These are phyloP conservation scores for Erebia aethiops DNA, from an alignment of 2,888 invertebrate genomes.

Conservation along the genomic window DNA sequence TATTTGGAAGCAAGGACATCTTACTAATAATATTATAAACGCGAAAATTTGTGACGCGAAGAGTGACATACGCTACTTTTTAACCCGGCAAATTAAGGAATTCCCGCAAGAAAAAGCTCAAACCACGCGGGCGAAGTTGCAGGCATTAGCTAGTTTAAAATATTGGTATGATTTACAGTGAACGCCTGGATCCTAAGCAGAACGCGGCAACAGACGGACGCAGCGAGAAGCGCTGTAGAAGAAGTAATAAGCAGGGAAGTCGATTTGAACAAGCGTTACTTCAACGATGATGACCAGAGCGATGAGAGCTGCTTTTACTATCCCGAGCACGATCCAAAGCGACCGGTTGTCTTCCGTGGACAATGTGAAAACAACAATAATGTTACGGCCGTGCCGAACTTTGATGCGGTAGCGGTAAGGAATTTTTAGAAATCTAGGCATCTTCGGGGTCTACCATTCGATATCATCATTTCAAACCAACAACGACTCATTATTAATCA, in stretches of 20 bases:
- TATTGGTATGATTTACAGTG: conserved; percentile 51
- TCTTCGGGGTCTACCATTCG: too few relatives aligned
- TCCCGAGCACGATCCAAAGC: conserved; percentile 53
- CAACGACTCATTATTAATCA: not conserved
- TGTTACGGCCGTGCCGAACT: conserved; percentile 37
- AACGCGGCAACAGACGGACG: conserved; percentile 47
- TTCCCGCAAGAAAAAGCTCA: too few relatives aligned
- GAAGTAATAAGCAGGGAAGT: conserved; percentile 50
- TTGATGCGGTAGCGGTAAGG: conserved; percentile 54
- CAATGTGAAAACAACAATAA: conserved; percentile 40
- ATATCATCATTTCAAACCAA: not conserved
- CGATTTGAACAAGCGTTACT: conserved; percentile 57
- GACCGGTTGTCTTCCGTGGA: conserved; percentile 48
- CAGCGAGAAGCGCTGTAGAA: conserved; percentile 43
- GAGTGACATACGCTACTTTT: too few relatives aligned
- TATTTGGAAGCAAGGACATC: too few relatives aligned
- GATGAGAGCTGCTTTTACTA: conserved; percentile 63
- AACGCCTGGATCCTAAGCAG: conserved; percentile 71
- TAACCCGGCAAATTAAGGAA: too few relatives aligned
- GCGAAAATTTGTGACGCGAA: too few relatives aligned
- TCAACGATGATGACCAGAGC: conserved; percentile 52
- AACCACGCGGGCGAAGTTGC: too few relatives aligned
- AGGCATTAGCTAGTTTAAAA: too few relatives aligned
- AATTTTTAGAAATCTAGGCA: not conserved
- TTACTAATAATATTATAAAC: too few relatives aligned